Conservation (phyloP, 2,797 vertebrate genomes). For the Ctenochaetus hawaiiensis region DNA sequence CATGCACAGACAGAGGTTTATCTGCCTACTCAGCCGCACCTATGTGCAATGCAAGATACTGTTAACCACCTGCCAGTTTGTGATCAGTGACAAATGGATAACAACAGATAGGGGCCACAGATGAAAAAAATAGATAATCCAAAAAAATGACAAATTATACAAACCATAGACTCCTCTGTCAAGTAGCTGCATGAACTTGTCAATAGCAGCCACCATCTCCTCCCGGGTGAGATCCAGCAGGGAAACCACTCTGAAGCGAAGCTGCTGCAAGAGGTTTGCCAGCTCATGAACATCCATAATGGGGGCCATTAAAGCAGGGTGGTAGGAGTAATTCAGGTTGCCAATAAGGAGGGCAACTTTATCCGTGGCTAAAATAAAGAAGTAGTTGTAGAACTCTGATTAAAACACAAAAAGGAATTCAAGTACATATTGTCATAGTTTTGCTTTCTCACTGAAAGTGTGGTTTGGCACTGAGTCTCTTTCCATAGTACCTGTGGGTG, state of each 20-base stretch:
- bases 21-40: constrained; percentile 24
- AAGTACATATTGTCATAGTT: background rate
- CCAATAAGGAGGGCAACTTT: constrained; percentile 93
- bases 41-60: background rate
- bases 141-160: constrained; percentile 22
- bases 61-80: constrained; percentile 20
- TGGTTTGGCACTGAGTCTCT: constrained; percentile 9
- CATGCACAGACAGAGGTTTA: background rate
- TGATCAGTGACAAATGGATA: constrained; percentile 23
- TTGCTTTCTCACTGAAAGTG: background rate
- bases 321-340: constrained; percentile 89
- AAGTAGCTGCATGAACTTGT: constrained; percentile 89
- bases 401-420: constrained; percentile 15
- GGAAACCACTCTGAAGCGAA: constrained; percentile 91
- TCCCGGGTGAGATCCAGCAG: constrained; percentile 89
- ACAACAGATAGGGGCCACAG: constrained; percentile 22
- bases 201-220: constrained; percentile 88
- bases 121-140: background rate
- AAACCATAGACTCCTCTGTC: constrained; percentile 90
- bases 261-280: constrained; percentile 85
- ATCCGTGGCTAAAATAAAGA: constrained; percentile 85
- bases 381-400: constrained; percentile 2
- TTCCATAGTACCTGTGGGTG: constrained; percentile 75
- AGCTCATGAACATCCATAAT: constrained; percentile 90
- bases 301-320: constrained; percentile 89